Evolutionary conservation across 2,888 invertebrate genomes (phyloP), one percentile per base, ranked within the genome.

Genomic region (Cancer borealis): DNA sequence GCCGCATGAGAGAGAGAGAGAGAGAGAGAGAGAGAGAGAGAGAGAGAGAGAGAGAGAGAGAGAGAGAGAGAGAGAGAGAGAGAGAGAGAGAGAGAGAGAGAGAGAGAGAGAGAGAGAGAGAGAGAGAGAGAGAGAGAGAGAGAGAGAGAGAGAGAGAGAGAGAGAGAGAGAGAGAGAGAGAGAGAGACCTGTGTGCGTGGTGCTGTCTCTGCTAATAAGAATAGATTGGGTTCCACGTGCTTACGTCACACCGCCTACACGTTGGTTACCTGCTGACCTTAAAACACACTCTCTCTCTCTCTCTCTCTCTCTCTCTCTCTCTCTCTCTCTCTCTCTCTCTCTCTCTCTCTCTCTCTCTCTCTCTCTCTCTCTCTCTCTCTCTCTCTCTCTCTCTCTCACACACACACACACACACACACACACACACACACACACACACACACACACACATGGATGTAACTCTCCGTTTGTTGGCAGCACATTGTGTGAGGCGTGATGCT

Each of bases 231-330:
- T n/a, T 30, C 87, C 30, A 14, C 39, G 39, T 54, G 54, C 8
- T 54, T 54, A 14, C 54, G 54, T 54, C 54, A 12, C 54, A 54
- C 14, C 8, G 54, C 12, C 39, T 49, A 6, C 10, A 49, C 49
- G 49, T 49, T 49, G 39, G 39, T 39, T 39, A 39, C 39, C 39
- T 49, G 8, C 49, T 49, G 49, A 49, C 12, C 49, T 49, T 12
- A 49, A 49, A 49, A 49, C 49, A 2, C 49, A 2, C 49, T 49
- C 49, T 88, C 88, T 88, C 88, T 89, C 46, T 89, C 89, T 89
- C 89, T 89, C 89, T 89, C 89, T 89, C 89, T 89, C 89, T 89
- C 89, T 89, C 89, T 89, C 89, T 89, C 89, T 89, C 89, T 89
- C 89, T 89, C 89, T 89, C 89, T 89, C 89, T 89, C 89, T 89